These are phyloP conservation scores for Reticulitermes lucifugus DNA, from an alignment of 2,888 invertebrate species.

Conservation along the genomic window DNA sequence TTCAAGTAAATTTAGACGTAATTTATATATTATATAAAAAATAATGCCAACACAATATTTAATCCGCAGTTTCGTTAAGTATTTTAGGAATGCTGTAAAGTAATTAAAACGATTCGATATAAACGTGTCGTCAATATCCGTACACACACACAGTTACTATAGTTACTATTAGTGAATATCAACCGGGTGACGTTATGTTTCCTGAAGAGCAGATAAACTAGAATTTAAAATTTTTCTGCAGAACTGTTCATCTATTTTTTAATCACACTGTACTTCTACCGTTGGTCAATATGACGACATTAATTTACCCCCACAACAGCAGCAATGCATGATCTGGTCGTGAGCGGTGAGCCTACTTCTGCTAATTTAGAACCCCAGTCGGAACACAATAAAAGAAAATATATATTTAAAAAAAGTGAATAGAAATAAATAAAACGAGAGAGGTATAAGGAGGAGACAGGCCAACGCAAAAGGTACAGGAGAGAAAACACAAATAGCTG, in stretches of 20 bases:
- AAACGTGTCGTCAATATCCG: no score
- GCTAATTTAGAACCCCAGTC: constrained; percentile 14
- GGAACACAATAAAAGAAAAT: constrained; percentile 16
- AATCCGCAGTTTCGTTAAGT: no score
- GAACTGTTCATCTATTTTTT: background rate
- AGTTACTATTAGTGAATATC: no score
- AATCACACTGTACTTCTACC: background rate
- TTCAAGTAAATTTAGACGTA: no score
- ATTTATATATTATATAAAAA: no score
- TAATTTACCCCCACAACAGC: constrained; percentile 14
- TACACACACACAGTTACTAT: no score
- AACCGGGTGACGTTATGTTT: no score
- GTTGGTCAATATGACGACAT: constrained; percentile 24
- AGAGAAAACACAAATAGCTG: background rate
- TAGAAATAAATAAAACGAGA: constrained; percentile 34
- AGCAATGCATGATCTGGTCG: constrained; percentile 24
- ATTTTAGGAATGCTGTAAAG: no score
- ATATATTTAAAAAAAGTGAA: background rate
- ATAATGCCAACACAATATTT: no score
- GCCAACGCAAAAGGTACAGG: background rate
- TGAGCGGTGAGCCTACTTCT: background rate
- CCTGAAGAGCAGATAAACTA: no score
- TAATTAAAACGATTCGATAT: no score
- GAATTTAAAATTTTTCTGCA: no score
- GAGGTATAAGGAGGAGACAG: background rate